These are phyloP conservation scores for Oligia strigilis DNA, from an alignment of 2,888 invertebrate genomes.

Conservation along the genomic window DNA sequence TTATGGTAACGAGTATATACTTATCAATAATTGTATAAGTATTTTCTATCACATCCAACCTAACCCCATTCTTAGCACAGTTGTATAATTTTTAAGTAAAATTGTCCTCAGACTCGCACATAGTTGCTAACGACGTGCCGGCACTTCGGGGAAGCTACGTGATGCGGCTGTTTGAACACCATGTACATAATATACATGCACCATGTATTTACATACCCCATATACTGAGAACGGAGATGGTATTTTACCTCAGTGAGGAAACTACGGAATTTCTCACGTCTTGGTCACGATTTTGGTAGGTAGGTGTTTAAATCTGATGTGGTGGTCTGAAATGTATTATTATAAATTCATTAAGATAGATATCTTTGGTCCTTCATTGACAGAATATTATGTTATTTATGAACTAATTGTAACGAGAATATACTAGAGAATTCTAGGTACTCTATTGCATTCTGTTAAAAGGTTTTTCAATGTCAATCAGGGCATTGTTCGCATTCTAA, in stretches of 20 bases:
- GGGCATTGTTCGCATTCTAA: background rate
- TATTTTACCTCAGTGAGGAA: constrained; percentile 45
- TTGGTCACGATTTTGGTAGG: constrained; percentile 25
- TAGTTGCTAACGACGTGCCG: constrained; percentile 75
- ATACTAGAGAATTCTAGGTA: background rate
- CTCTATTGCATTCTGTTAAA: too few species aligned
- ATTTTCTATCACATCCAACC: background rate
- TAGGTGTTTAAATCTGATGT: constrained; percentile 24
- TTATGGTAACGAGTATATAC: too few species aligned
- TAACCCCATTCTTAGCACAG: constrained; percentile 24
- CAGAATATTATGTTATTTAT: background rate
- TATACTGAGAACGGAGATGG: constrained; percentile 50
- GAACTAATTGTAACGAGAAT: background rate
- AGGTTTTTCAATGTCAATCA: background rate
- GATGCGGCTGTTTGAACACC: constrained; percentile 67
- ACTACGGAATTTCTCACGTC: constrained; percentile 58
- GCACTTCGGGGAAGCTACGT: constrained; percentile 76
- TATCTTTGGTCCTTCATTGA: background rate
- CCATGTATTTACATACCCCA: constrained; percentile 65
- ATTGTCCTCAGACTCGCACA: constrained; percentile 75
- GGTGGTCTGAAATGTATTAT: constrained; percentile 19
- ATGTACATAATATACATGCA: constrained; percentile 53
- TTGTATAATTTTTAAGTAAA: constrained; percentile 66
- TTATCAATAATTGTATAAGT: background rate
- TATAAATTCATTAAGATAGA: background rate